Conservation (phyloP, 2,888 invertebrate species). For the Trichogramma dendrolimi region DNA sequence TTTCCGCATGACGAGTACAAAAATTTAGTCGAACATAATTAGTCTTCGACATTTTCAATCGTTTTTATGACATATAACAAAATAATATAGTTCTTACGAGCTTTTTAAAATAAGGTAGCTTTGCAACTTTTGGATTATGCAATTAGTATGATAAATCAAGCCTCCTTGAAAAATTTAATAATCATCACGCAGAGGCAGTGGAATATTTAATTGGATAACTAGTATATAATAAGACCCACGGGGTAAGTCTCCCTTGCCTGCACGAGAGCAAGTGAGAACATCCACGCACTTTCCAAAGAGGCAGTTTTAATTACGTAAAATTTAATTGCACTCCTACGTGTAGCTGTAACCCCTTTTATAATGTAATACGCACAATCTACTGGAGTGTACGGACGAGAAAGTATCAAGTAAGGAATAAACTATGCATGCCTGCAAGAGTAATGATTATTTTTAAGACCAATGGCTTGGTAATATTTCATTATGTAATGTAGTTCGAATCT, state of each 20-base stretch:
- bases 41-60: too few relatives aligned
- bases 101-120: too few relatives aligned
- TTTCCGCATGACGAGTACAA: too few relatives aligned
- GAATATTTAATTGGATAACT: conserved; percentile 17
- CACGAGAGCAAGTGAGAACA: neutral
- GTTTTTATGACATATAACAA: too few relatives aligned
- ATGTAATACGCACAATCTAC: neutral
- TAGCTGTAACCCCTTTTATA: conserved; percentile 13
- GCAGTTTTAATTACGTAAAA: conserved; percentile 27
- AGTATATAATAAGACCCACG: conserved; percentile 19
- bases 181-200: too few relatives aligned
- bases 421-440: too few relatives aligned
- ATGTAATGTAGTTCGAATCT: too few relatives aligned
- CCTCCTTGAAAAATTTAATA: conserved; percentile 16
- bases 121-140: too few relatives aligned
- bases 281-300: conserved; percentile 22
- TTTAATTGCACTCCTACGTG: conserved; percentile 23
- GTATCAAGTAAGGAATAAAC: conserved; percentile 20
- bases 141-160: conserved; percentile 9
- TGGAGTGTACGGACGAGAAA: conserved; percentile 14
- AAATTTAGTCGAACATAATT: too few relatives aligned
- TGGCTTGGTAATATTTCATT: too few relatives aligned
- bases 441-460: too few relatives aligned
- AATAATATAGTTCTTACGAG: neutral
- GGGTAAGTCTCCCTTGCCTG: conserved; percentile 1